Evolutionary conservation across 2,797 vertebrate genomes (phyloP).

Genomic region (Eospalax fontanierii): DNA sequence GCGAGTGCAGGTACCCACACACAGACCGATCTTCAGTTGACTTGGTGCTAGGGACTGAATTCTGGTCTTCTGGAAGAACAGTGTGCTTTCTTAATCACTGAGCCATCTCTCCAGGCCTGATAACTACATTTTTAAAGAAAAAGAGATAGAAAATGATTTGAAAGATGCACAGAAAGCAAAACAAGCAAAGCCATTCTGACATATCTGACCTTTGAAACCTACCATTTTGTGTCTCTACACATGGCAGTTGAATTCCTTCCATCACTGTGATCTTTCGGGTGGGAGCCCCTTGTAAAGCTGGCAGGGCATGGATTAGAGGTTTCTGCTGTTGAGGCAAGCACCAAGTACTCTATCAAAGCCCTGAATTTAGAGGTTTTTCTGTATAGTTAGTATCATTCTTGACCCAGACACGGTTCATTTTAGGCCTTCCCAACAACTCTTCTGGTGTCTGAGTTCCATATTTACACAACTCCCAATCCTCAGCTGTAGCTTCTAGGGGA

Average conservation of each 20-base stretch:
- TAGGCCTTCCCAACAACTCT: neutral
- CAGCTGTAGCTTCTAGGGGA: neutral
- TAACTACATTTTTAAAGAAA: constrained; percentile 3
- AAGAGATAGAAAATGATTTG: neutral
- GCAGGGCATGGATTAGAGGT: neutral
- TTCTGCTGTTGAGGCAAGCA: neutral
- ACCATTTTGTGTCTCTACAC: neutral
- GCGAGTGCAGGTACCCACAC: too few relatives aligned
- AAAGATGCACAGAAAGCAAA: neutral
- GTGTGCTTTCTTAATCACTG: neutral
- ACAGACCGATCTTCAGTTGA: too few relatives aligned
- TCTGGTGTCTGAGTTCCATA: neutral
- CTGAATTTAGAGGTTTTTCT: neutral
- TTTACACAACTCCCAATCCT: rapidly evolving
- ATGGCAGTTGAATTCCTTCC: neutral
- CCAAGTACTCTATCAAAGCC: neutral
- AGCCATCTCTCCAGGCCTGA: neutral
- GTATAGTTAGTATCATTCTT: neutral
- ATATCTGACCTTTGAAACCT: neutral
- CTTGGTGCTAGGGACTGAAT: neutral
- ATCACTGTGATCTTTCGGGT: neutral
- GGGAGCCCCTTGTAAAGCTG: neutral
- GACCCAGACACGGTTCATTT: neutral
- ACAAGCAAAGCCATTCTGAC: neutral
- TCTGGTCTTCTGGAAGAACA: neutral